A percentile compares a stretch with the other conserved stretches of the same genome.
Evolutionary conservation across 2,113 vertebrate species (phyloP).

Genomic region (Chloroceryle aenea): DNA sequence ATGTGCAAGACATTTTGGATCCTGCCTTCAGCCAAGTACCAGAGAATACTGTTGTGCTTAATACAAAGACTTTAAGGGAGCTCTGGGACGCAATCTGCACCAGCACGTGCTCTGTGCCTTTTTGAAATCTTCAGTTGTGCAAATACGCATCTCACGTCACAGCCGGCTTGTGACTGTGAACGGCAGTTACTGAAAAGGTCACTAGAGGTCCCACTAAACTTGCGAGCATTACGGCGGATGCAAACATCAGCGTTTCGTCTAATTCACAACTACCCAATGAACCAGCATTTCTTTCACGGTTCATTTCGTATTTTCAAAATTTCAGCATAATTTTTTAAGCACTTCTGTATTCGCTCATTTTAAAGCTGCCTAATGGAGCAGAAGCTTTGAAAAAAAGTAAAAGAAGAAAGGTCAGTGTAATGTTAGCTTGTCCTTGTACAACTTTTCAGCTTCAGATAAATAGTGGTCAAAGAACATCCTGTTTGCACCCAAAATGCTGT

Average conservation of each 20-base stretch:
- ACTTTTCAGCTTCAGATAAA: not conserved
- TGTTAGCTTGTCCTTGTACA: not conserved
- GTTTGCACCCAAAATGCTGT: not conserved
- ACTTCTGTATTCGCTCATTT: not conserved
- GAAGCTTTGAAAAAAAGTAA: not conserved
- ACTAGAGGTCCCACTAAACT: conserved; percentile 50
- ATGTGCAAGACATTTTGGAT: accelerated
- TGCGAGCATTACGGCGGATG: accelerated
- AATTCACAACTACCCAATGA: accelerated
- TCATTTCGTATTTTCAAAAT: not conserved
- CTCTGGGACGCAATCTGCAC: not conserved
- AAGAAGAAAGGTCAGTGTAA: not conserved
- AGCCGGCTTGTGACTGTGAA: not conserved
- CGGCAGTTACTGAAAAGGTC: not conserved
- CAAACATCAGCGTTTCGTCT: accelerated
- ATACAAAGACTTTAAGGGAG: not conserved
- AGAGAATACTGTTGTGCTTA: not conserved
- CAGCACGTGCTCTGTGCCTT: not conserved
- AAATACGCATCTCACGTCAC: accelerated
- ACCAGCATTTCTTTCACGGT: not conserved
- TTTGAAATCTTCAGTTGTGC: not conserved
- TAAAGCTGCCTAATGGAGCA: not conserved
- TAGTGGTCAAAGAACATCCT: not conserved
- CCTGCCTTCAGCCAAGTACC: not conserved
- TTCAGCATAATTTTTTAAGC: not conserved